Conservation (phyloP, 2,113 vertebrate genomes). For the Cromileptes altivelis region DNA sequence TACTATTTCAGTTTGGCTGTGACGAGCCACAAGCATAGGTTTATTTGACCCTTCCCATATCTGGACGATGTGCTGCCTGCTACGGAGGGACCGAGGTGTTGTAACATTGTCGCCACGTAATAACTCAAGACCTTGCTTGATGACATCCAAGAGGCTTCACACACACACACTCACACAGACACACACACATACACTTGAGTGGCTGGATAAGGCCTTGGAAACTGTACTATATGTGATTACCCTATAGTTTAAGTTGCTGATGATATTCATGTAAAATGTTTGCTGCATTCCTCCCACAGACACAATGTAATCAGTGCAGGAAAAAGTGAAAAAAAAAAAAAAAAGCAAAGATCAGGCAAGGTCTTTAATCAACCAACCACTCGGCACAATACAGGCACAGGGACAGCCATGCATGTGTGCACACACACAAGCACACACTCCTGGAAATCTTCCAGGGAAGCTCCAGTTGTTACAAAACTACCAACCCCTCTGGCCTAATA, state of each 20-base stretch:
- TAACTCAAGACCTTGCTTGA: constrained; percentile 56
- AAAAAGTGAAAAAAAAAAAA: constrained; percentile 14
- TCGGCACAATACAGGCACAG: constrained; percentile 1
- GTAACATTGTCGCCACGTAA: constrained; percentile 68
- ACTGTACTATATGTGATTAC: constrained; percentile 13
- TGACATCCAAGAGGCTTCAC: constrained; percentile 59
- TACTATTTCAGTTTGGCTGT: constrained; percentile 60
- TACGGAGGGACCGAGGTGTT: constrained; percentile 39
- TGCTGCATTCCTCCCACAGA: constrained; percentile 13
- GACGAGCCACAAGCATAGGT: constrained; percentile 52
- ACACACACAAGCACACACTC: constrained; percentile 12
- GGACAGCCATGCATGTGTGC: not conserved
- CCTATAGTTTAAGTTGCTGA: constrained; percentile 30
- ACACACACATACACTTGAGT: constrained; percentile 11
- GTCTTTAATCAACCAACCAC: constrained; percentile 54
- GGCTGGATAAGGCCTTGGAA: constrained; percentile 28
- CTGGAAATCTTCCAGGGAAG: constrained; percentile 63
- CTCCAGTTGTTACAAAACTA: constrained; percentile 55
- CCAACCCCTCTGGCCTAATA: constrained; percentile 58
- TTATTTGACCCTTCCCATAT: constrained; percentile 65
- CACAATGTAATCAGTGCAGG: constrained; percentile 38
- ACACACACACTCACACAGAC: not conserved
- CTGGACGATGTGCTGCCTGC: constrained; percentile 38
- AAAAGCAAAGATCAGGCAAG: not conserved
- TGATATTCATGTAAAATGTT: constrained; percentile 46